Evolutionary conservation across 2,113 vertebrate species (phyloP).

Genomic region (Phoenicopterus ruber): DNA sequence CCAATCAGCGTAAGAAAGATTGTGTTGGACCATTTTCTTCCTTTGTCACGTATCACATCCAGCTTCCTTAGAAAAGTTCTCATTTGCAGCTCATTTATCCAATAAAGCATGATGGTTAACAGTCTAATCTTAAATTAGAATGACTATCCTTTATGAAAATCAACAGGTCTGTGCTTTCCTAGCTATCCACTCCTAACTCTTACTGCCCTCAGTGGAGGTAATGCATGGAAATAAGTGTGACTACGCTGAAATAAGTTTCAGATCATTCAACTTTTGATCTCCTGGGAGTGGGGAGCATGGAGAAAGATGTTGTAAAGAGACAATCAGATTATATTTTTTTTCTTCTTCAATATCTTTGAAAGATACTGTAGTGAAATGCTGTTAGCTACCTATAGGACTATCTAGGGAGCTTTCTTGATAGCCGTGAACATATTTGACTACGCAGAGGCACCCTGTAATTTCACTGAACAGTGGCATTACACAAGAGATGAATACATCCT

Average conservation of each 20-base stretch:
- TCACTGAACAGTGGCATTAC: not conserved
- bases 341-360: not conserved
- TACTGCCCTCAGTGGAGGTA: not conserved
- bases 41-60: not conserved
- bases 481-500: not conserved
- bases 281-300: not conserved
- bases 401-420: not conserved
- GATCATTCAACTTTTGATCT: not conserved
- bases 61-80: not conserved
- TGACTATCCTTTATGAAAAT: not conserved
- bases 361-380: not conserved
- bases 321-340: not conserved
- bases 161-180: not conserved
- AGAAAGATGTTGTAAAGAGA: not conserved
- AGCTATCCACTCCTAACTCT: not conserved
- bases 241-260: not conserved
- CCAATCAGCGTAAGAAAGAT: not conserved
- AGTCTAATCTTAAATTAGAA: not conserved
- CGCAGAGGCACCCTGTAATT: not conserved
- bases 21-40: not conserved
- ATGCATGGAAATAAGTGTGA: not conserved
- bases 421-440: not conserved
- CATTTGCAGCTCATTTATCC: not conserved
- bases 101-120: not conserved
- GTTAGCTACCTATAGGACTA: not conserved